Conservation (phyloP, 2,888 invertebrate genomes). For the Nephrotoma appendiculata region DNA sequence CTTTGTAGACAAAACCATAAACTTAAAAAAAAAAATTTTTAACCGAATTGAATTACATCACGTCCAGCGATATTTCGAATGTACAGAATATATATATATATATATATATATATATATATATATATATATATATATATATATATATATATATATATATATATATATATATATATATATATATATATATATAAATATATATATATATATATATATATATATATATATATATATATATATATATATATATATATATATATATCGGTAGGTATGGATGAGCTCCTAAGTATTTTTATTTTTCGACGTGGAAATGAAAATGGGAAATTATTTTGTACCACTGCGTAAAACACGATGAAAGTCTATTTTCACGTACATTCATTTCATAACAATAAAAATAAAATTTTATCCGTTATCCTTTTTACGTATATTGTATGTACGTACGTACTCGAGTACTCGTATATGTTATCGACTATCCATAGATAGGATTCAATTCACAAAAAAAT, state of each 20-base stretch:
- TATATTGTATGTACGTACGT: not conserved
- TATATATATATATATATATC: too few species aligned
- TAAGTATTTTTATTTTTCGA: not conserved
- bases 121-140: too few species aligned
- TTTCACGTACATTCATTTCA: not conserved
- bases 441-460: not conserved
- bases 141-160: too few species aligned
- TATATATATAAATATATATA: too few species aligned
- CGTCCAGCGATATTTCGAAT: not conserved
- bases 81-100: not conserved
- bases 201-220: too few species aligned
- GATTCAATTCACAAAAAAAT: not conserved
- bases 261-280: not conserved
- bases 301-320: not conserved
- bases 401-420: not conserved
- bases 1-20: not conserved
- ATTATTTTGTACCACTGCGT: not conserved
- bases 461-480: too few species aligned
- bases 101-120: too few species aligned
- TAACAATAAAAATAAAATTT: not conserved
- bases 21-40: not conserved
- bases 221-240: too few species aligned
- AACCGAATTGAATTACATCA: not conserved
- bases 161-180: too few species aligned
- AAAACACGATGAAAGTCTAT: not conserved